Evolutionary conservation across 2,888 invertebrate genomes (phyloP), one percentile per base, ranked within the genome.

Genomic region (Amphimallon solstitiale): DNA sequence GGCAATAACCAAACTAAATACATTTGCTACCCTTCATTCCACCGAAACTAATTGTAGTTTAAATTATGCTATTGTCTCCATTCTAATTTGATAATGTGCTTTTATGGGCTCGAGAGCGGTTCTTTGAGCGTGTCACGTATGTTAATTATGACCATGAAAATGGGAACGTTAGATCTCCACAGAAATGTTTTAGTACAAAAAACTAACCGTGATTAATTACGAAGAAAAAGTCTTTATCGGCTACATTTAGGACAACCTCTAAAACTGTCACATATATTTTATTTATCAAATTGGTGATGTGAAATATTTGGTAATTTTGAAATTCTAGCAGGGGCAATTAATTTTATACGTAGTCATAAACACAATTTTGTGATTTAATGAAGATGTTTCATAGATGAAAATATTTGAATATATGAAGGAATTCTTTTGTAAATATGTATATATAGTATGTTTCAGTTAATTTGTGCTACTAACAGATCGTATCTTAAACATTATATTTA

Each of bases 301-400:
- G 40, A 56, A 56, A 43, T 56, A 56, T 56, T 56, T 40, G 40
- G 56, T 56, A 56, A 56, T 56, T 56, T 56, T 56, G 56, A 56
- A 56, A 56, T 56, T 56, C 56, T 56, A 56, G 56, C 40, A 43
- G 56, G 23, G 23, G 56, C 23, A 40, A 56, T 56, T 56, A 56
- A 56, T 56, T 56, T 56, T 56, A 56, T 56, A 40, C n/a, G 40
- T 17, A 21, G 56, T 56, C 56, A 43, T 56, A 56, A 56, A 56
- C 56, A 23, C 21, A 14, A 15, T 23, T 40, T 40, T 14, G 21
- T n/a, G 56, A 40, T 21, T 15, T 52, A 23, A 56, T 56, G 56
- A 56, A 56, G 56, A 56, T 21, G 56, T 56, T 40, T 56, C 40
- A 23, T 21, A 40, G 56, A 56, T 12, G 12, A 12, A 40, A 38